A percentile compares a stretch with the other conserved stretches of the same genome.
Evolutionary conservation across 1,140 invertebrate species (phyloP).

Genomic region (Drosophila sucinea): DNA sequence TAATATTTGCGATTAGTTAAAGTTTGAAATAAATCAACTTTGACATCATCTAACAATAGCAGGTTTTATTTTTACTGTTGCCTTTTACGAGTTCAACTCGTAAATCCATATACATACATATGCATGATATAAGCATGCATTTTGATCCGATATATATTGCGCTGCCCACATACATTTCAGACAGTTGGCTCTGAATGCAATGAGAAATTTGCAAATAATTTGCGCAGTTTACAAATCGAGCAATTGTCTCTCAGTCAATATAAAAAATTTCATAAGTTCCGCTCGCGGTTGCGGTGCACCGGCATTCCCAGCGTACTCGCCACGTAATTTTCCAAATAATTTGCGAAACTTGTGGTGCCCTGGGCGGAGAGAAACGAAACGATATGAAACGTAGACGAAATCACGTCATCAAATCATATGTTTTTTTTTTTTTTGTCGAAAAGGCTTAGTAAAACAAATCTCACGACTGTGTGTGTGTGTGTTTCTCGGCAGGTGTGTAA

Average conservation of each 20-base stretch:
- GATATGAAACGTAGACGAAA: conserved; percentile 14
- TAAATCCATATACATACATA: conserved; percentile 12
- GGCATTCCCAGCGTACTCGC: conserved; percentile 18
- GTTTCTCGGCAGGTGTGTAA: conserved; percentile 27
- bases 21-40: background rate
- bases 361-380: conserved; percentile 7
- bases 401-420: conserved; percentile 49
- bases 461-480: conserved; percentile 7
- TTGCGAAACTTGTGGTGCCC: conserved; percentile 60
- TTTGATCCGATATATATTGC: conserved; percentile 6
- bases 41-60: conserved; percentile 6
- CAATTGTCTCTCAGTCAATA: conserved; percentile 8
- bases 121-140: conserved; percentile 1
- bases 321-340: conserved; percentile 69
- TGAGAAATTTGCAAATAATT: conserved; percentile 39
- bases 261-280: conserved; percentile 68
- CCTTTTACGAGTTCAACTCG: background rate
- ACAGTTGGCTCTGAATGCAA: conserved; percentile 11
- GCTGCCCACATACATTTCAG: conserved; percentile 18
- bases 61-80: background rate
- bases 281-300: conserved; percentile 49
- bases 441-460: conserved; percentile 1
- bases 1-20: conserved; percentile 1
- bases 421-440: background rate
- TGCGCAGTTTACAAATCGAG: conserved; percentile 42